phyloP scores from a whole-genome alignment of 2,797 vertebrate genomes.

The Thaleichthys pacificus region DNA sequence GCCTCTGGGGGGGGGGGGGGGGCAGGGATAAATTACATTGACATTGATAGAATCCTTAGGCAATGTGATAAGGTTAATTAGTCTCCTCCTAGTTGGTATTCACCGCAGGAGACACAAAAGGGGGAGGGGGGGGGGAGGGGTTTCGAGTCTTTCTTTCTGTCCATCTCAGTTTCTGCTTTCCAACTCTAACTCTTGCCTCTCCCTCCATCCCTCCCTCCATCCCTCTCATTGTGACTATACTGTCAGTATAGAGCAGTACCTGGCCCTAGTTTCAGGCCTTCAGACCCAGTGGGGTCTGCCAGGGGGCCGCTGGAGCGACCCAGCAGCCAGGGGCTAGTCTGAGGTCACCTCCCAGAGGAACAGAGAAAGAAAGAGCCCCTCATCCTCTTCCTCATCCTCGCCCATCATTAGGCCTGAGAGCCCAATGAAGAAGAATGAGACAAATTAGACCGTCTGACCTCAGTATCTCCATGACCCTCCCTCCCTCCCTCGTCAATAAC shows the following conservation, averaged over 20 bases:
- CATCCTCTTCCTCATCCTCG: neutral
- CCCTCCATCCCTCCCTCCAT: neutral
- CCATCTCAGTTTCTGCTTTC: neutral
- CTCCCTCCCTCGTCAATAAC: no score
- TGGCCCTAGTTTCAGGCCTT: no score
- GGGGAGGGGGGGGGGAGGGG: neutral
- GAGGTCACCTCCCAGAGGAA: neutral
- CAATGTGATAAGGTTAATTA: constrained; percentile 24
- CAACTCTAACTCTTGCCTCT: neutral
- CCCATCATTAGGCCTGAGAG: neutral
- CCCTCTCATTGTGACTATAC: no score
- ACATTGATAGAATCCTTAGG: constrained; percentile 11
- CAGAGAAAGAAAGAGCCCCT: neutral
- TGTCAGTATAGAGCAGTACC: no score
- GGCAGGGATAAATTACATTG: constrained; percentile 14
- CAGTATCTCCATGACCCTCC: no score
- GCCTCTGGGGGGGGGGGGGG: neutral
- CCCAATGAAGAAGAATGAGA: neutral
- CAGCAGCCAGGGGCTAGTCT: neutral
- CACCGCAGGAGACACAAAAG: neutral
- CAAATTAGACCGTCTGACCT: no score
- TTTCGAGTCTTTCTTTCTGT: neutral
- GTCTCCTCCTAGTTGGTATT: constrained; percentile 28
- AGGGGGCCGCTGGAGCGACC: no score
- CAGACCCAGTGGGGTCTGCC: no score